These are phyloP conservation scores for Drosophila bifasciata DNA, from an alignment of 1,140 invertebrate species.

Conservation along the genomic window DNA sequence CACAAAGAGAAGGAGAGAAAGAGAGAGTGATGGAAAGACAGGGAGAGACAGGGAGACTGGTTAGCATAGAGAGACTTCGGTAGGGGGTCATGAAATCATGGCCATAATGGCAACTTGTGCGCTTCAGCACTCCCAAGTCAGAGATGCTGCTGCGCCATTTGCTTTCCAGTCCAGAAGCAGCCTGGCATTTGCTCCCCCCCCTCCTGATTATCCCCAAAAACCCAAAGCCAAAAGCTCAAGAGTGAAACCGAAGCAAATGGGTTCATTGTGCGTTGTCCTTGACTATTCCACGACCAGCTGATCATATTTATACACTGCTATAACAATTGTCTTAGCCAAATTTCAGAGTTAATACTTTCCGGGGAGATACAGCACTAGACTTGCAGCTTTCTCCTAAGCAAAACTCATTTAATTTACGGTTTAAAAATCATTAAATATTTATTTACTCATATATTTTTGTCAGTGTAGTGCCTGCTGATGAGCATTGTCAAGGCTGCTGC, in stretches of 20 bases:
- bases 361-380: too few species aligned
- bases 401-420: background rate
- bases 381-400: too few species aligned
- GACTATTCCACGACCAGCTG: conserved; percentile 46
- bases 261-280: conserved; percentile 62
- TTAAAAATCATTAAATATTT: background rate
- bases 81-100: conserved; percentile 43
- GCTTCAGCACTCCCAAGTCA: conserved; percentile 37
- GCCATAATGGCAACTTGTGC: conserved; percentile 58
- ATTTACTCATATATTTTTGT: conserved; percentile 4
- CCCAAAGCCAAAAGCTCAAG: conserved; percentile 13
- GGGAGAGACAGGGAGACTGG: too few species aligned
- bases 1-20: background rate
- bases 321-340: background rate
- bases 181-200: conserved; percentile 1
- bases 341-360: too few species aligned
- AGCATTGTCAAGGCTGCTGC: conserved; percentile 51
- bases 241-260: conserved; percentile 33
- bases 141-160: conserved; percentile 7
- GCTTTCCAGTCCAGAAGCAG: conserved; percentile 5
- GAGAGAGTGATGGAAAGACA: conserved; percentile 21
- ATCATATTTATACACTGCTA: conserved; percentile 37
- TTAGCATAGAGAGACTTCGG: background rate
- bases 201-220: conserved; percentile 35
- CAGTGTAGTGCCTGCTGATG: conserved; percentile 21